Base-by-base conservation (phyloP, 2,797 vertebrate species). In the Florisuga fusca region DNA sequence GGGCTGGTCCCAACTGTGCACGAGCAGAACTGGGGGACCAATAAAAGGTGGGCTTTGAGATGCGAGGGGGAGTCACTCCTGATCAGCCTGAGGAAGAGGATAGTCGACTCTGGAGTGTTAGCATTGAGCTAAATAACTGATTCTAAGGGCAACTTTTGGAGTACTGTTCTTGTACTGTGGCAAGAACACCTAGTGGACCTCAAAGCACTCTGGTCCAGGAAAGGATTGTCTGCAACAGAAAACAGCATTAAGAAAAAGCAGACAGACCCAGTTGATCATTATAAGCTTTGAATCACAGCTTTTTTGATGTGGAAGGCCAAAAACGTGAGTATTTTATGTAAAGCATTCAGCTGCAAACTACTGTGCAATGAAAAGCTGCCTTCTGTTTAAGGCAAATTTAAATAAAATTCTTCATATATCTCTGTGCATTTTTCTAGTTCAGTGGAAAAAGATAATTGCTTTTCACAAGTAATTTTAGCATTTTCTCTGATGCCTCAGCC, bases 401-500 rank as follows among this genome's bases (percentile, higher is more conserved):
- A 89, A 80, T 31, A 50, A 72, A 91, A 57, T 45, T 11, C 41
- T 48, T 66, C 5, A 53, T 41, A 75, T 81, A 45, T 8, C 25
- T 69, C 43, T n/a, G 34, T 31, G 62, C 26, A 67, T 50, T 95
- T 94, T 91, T 92, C 80, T 84, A 31, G 55, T 83, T 91, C 62
- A 76, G 46, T 84, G 57, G 64, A 78, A 94, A 86, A 51, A 92
- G 36, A 63, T 67, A 77, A 92, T 79, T 89, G 66, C 36, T 84
- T 94, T 94, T 86, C 69, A 54, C 22, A 71, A 89, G 6, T 36
- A 48, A 57, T 76, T 25, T 66, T 74, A 55, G 12, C 48, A 50
- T 89, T 87, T 93, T 95, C 50, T 81, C 82, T 87, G 78, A 63
- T 72, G 48, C 59, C 62, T 92, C 59, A 81, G 72, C 54, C 66